Evolutionary conservation across 2,888 invertebrate genomes (phyloP).

Genomic region (Clistopyga incitator): DNA sequence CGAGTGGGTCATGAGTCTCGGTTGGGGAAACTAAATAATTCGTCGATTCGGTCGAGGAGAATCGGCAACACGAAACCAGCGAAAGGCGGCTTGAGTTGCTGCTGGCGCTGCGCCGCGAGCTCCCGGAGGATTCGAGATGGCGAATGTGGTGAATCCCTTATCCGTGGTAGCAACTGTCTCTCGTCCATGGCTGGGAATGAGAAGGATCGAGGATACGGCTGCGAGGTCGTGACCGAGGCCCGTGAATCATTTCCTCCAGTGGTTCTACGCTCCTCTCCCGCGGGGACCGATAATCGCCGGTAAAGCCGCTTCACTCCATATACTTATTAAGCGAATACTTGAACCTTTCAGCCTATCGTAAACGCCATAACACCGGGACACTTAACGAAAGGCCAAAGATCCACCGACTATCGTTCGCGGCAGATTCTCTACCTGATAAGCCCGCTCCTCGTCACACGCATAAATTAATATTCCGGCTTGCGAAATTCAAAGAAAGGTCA

Average conservation of each 20-base stretch:
- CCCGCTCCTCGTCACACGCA: conserved; percentile 29
- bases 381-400: conserved; percentile 56
- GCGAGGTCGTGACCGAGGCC: conserved; percentile 60
- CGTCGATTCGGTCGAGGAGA: conserved; percentile 47
- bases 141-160: conserved; percentile 65
- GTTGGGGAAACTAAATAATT: conserved; percentile 63
- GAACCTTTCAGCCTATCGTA: conserved; percentile 37
- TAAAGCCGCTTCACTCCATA: conserved; percentile 49
- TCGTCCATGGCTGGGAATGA: conserved; percentile 42
- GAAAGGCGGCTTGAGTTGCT: conserved; percentile 3
- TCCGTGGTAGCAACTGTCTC: conserved; percentile 55
- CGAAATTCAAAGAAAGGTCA: background rate
- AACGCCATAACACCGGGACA: conserved; percentile 36
- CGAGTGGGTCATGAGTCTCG: conserved; percentile 49
- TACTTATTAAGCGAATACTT: conserved; percentile 56
- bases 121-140: conserved; percentile 66
- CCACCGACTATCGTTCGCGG: conserved; percentile 38
- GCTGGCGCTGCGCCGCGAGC: conserved; percentile 23
- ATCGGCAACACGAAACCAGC: conserved; percentile 17
- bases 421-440: conserved; percentile 57
- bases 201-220: conserved; percentile 34
- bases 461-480: background rate
- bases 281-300: conserved; percentile 61
- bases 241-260: conserved; percentile 65
- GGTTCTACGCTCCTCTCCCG: conserved; percentile 41